Evolutionary conservation across 2,888 invertebrate species (phyloP).

Genomic region (Rambutsinella grinnellia): DNA sequence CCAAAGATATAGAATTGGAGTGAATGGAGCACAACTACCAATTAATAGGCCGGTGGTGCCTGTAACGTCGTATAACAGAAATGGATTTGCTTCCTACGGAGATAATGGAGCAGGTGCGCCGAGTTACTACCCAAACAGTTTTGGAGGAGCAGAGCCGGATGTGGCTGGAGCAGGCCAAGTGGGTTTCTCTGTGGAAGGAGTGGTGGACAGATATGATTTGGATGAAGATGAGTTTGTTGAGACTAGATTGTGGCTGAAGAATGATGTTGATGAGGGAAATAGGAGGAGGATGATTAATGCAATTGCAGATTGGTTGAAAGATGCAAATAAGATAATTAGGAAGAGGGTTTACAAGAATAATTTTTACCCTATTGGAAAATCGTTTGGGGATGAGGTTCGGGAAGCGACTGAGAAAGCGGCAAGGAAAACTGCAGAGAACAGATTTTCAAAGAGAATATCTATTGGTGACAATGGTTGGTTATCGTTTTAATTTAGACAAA

Average conservation of each 20-base stretch:
- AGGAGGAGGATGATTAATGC: constrained; percentile 7
- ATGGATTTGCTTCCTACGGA: constrained; percentile 77
- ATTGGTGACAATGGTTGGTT: too few relatives aligned
- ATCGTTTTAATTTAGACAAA: too few relatives aligned
- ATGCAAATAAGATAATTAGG: background rate
- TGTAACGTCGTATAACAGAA: constrained; percentile 83
- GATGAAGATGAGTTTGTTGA: constrained; percentile 95
- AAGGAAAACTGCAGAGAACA: too few relatives aligned
- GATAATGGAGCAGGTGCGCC: constrained; percentile 90
- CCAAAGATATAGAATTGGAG: constrained; percentile 85
- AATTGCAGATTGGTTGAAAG: constrained; percentile 22
- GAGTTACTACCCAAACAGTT: constrained; percentile 98
- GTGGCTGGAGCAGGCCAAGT: constrained; percentile 76
- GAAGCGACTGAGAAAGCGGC: background rate
- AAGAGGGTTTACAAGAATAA: constrained; percentile 12
- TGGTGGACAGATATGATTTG: constrained; percentile 82
- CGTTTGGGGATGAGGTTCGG: constrained; percentile 19
- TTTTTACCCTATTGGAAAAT: constrained; percentile 9
- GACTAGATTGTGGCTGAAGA: constrained; percentile 82
- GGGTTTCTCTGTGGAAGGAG: constrained; percentile 77
- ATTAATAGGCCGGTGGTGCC: constrained; percentile 88
- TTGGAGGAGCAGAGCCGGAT: constrained; percentile 84
- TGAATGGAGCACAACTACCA: constrained; percentile 92
- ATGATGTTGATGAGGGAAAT: constrained; percentile 79
- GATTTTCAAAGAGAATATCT: too few relatives aligned